These are phyloP conservation scores for Megalops cyprinoides DNA, from an alignment of 2,797 vertebrate species.

Conservation along the genomic window DNA sequence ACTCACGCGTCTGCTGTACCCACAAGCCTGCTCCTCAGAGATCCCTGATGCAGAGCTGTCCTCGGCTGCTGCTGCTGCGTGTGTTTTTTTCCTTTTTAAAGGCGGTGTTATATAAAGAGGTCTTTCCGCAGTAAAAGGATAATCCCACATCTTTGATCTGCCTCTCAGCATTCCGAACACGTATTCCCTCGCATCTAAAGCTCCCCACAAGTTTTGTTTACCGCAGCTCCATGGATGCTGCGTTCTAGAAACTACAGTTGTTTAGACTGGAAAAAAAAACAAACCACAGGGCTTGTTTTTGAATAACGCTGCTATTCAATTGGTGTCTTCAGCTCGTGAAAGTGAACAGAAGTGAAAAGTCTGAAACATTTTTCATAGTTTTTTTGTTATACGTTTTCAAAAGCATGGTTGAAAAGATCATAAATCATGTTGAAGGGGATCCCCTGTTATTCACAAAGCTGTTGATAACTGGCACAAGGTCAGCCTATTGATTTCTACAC, in stretches of 20 bases:
- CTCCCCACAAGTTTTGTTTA: constrained; percentile 41
- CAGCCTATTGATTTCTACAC: constrained; percentile 58
- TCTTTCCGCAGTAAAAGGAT: constrained; percentile 62
- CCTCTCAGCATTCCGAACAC: constrained; percentile 37
- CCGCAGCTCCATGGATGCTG: constrained; percentile 27
- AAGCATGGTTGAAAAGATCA: neutral
- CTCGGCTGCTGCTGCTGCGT: constrained; percentile 34
- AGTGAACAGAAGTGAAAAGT: neutral
- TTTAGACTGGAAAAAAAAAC: neutral
- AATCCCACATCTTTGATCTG: constrained; percentile 61
- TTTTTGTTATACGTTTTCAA: neutral
- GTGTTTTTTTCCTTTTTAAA: neutral
- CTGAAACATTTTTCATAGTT: neutral
- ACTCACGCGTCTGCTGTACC: neutral
- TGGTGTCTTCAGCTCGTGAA: neutral
- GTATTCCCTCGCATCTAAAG: constrained; percentile 32
- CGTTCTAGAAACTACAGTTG: neutral
- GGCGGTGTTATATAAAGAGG: constrained; percentile 64
- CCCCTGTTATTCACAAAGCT: constrained; percentile 46
- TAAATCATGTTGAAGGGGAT: constrained; percentile 8
- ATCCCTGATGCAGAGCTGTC: constrained; percentile 43
- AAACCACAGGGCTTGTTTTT: neutral
- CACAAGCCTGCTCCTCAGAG: constrained; percentile 40
- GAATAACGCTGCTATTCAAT: neutral
- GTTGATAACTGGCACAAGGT: constrained; percentile 60